Conservation (phyloP, 2,797 vertebrate genomes). For the Lacerta bilineata region DNA sequence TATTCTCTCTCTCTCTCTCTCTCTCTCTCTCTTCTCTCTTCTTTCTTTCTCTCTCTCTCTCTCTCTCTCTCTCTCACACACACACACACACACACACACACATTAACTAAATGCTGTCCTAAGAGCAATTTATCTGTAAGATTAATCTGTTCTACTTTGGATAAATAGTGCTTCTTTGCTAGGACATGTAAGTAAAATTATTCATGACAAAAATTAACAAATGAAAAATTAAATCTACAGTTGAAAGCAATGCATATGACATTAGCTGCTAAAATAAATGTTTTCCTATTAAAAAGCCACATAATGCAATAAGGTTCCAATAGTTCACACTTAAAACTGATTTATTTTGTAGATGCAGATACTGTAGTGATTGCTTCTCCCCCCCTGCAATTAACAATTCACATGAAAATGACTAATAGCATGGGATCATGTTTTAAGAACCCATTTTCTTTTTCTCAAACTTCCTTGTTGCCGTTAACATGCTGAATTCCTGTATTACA, state of each 20-base stretch:
- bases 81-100: background rate
- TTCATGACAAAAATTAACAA: conserved; percentile 23
- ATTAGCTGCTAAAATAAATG: background rate
- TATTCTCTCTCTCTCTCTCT: background rate
- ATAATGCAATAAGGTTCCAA: conserved; percentile 3
- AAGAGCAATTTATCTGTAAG: conserved; percentile 16
- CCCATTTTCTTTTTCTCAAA: conserved; percentile 17
- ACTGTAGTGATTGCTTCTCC: background rate
- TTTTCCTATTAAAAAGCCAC: background rate
- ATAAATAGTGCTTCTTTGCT: conserved; percentile 12
- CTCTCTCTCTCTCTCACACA: background rate
- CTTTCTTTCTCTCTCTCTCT: background rate
- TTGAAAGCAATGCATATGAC: conserved; percentile 19
- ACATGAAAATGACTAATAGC: background rate
- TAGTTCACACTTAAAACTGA: conserved; percentile 33
- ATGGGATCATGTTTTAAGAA: background rate
- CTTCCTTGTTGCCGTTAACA: background rate
- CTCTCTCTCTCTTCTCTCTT: background rate
- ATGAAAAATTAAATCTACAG: conserved; percentile 14
- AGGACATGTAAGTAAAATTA: background rate
- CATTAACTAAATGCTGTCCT: conserved; percentile 25
- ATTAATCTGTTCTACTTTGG: conserved; percentile 6
- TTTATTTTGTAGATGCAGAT: background rate
- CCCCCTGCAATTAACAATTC: conserved; percentile 24
- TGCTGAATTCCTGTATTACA: too few relatives aligned